phyloP scores from a whole-genome alignment of 2,888 invertebrate species.

The Phragmatobia fuliginosa region DNA sequence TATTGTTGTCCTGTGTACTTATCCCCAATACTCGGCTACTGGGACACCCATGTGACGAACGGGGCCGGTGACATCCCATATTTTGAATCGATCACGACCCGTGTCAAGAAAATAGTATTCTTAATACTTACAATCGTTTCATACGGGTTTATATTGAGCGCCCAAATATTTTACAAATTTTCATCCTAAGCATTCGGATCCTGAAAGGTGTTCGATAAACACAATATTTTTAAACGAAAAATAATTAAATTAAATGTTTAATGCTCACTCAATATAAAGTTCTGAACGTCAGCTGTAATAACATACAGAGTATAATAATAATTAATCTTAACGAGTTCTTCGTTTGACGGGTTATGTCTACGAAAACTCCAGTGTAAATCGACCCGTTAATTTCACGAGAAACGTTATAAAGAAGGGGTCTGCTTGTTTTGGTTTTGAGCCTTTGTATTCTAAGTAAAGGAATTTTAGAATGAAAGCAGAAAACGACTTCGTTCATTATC shows the following conservation, averaged over 20 bases:
- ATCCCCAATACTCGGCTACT: too few relatives aligned
- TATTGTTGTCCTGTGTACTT: too few relatives aligned
- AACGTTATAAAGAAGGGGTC: background rate
- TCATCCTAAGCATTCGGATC: background rate
- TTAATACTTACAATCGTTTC: too few relatives aligned
- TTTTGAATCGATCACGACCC: too few relatives aligned
- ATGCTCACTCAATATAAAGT: slow-evolving; percentile 32
- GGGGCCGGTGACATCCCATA: too few relatives aligned
- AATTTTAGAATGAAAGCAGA: slow-evolving; percentile 22
- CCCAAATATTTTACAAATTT: background rate
- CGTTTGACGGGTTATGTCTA: slow-evolving; percentile 40
- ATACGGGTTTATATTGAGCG: background rate
- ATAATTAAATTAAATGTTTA: slow-evolving; percentile 28
- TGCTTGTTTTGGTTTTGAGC: slow-evolving; percentile 15
- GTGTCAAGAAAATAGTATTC: too few relatives aligned
- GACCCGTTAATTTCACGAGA: slow-evolving; percentile 10
- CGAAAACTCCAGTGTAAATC: slow-evolving; percentile 17
- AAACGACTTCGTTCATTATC: slow-evolving; percentile 30
- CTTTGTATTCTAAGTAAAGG: slow-evolving; percentile 28
- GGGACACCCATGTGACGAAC: too few relatives aligned
- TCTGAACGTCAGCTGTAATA: slow-evolving; percentile 28
- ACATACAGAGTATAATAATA: slow-evolving; percentile 34
- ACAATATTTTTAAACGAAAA: background rate
- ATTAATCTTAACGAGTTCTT: slow-evolving; percentile 44
- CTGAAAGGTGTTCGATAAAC: background rate